A percentile compares a stretch with the other conserved stretches of the same genome.
Evolutionary conservation across 2,888 invertebrate species (phyloP).

Genomic region (Xanthostigma xanthostigma): DNA sequence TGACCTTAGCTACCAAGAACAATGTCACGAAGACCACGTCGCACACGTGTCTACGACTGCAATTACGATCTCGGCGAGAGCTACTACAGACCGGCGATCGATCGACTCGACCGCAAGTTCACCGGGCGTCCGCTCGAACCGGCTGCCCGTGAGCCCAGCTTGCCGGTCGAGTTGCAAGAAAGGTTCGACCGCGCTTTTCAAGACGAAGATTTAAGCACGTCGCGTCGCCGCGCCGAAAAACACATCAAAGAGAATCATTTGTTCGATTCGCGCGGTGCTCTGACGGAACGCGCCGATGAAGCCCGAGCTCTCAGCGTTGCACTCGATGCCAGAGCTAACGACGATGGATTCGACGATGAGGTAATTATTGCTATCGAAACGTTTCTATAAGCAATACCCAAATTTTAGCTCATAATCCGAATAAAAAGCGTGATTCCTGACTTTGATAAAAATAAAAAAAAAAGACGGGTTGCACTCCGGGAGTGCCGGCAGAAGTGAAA

Average conservation of each 20-base stretch:
- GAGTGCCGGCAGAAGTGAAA: no score
- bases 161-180: constrained; percentile 24
- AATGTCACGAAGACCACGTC: constrained; percentile 45
- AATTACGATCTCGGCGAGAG: constrained; percentile 75
- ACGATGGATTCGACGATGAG: constrained; percentile 32
- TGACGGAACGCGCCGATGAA: constrained; percentile 29
- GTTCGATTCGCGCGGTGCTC: constrained; percentile 48
- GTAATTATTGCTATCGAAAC: constrained; percentile 22
- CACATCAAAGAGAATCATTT: constrained; percentile 37
- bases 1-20: constrained; percentile 8
- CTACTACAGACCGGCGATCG: constrained; percentile 64
- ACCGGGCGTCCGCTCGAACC: constrained; percentile 32
- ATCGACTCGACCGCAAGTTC: constrained; percentile 58
- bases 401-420: no score
- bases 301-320: constrained; percentile 32
- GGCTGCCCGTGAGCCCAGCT: constrained; percentile 13
- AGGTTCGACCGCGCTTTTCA: constrained; percentile 31
- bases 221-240: constrained; percentile 33
- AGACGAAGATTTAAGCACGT: constrained; percentile 33
- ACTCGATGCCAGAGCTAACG: constrained; percentile 25
- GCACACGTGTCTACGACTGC: constrained; percentile 72
- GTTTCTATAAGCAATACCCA: no score
- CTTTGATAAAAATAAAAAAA: no score
- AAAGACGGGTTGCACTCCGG: no score
- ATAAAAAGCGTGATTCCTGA: no score